phyloP scores from a whole-genome alignment of 2,797 vertebrate species.

The Tolypeutes matacus region DNA sequence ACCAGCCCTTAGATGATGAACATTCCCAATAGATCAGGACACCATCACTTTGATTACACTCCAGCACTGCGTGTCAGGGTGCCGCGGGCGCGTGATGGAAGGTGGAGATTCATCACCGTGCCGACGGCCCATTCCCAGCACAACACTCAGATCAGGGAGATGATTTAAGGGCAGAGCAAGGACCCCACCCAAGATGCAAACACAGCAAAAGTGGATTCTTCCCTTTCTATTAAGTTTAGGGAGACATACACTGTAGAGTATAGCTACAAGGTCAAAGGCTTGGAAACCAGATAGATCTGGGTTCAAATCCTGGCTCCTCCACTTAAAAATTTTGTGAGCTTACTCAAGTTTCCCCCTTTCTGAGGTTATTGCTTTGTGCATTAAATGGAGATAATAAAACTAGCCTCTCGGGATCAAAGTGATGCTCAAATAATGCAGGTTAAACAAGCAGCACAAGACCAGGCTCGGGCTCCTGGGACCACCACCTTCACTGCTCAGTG shows the following conservation, averaged over 20 bases:
- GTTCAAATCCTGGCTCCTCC: neutral
- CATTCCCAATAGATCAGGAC: slow-evolving; percentile 79
- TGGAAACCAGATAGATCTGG: neutral
- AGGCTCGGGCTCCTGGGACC: neutral
- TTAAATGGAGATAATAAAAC: neutral
- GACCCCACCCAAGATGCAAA: slow-evolving; percentile 68
- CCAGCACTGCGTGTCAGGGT: slow-evolving; percentile 67
- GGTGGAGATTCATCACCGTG: slow-evolving; percentile 66
- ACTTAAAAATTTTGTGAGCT: neutral
- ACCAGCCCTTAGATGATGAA: slow-evolving; percentile 78
- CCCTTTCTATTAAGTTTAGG: slow-evolving; percentile 14
- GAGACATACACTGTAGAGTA: neutral
- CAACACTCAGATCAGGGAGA: slow-evolving; percentile 44
- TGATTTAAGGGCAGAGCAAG: slow-evolving; percentile 38
- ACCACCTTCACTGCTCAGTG: neutral
- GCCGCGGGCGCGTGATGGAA: slow-evolving; percentile 51
- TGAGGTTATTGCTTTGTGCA: neutral
- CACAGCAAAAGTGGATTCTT: slow-evolving; percentile 67
- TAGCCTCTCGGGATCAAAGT: neutral
- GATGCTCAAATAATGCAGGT: neutral
- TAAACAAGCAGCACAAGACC: neutral
- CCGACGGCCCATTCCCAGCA: slow-evolving; percentile 54
- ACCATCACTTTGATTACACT: slow-evolving; percentile 77
- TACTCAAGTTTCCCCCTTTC: neutral
- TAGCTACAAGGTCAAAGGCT: slow-evolving; percentile 3